A percentile compares a stretch with the other conserved stretches of the same genome.
Conservation (phyloP, 2,113 vertebrate genomes). For the Rhea pennata region DNA sequence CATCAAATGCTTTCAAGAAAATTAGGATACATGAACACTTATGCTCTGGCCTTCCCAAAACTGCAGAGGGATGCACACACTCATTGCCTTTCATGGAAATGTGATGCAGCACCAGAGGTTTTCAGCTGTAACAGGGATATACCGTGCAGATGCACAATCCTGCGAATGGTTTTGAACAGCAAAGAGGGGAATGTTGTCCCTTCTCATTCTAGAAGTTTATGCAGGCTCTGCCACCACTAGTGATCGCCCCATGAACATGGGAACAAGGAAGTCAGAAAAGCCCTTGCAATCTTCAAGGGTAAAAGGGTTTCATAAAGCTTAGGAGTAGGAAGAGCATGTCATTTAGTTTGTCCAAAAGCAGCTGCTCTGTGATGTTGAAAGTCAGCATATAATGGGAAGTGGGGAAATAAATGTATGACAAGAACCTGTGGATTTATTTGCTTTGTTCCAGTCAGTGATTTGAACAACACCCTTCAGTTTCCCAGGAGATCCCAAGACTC, state of each 20-base stretch:
- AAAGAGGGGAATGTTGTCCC: background rate
- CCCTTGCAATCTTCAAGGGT: background rate
- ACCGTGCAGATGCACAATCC: no score
- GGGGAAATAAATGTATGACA: background rate
- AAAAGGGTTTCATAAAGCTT: background rate
- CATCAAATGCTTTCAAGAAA: background rate
- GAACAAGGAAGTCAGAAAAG: background rate
- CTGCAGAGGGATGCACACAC: background rate
- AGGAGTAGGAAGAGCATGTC: background rate
- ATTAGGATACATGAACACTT: background rate
- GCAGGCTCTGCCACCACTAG: background rate
- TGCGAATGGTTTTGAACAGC: background rate
- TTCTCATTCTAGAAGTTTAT: background rate
- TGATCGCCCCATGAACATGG: rapidly evolving
- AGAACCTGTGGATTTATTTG: background rate
- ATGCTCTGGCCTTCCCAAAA: background rate
- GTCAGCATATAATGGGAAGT: rapidly evolving
- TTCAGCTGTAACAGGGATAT: no score
- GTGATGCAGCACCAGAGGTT: background rate
- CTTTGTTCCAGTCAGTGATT: background rate
- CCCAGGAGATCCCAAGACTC: background rate
- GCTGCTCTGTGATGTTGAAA: rapidly evolving
- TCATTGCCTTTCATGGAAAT: rapidly evolving
- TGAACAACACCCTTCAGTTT: rapidly evolving
- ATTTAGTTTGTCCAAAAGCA: rapidly evolving